Percentiles rank a stretch among this genome's conserved stretches.
Evolutionary conservation across 1,140 invertebrate species (phyloP).

Genomic region (Tetranychus urticae): DNA sequence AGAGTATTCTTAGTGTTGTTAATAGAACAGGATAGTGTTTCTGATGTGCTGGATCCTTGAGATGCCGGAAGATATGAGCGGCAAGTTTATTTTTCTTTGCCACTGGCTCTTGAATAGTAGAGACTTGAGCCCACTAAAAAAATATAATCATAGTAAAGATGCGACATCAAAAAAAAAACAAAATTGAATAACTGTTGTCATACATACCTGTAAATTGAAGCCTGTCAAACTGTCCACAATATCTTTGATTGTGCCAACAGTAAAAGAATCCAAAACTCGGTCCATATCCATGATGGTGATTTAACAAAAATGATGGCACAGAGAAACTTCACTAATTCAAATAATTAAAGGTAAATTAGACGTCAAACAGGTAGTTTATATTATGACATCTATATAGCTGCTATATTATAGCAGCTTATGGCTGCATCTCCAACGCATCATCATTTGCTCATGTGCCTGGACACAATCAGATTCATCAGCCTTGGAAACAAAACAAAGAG

Average conservation of each 20-base stretch:
- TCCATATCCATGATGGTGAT: neutral
- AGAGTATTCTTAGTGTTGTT: constrained; percentile 16
- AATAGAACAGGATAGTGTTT: constrained; percentile 8
- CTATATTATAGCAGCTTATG: too few relatives aligned
- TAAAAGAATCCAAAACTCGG: neutral
- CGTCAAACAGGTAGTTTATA: too few relatives aligned
- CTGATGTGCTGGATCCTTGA: neutral
- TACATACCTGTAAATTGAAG: neutral
- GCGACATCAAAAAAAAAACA: neutral
- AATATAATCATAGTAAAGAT: neutral
- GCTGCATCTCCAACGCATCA: too few relatives aligned
- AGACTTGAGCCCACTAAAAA: neutral
- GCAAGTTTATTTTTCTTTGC: constrained; percentile 1
- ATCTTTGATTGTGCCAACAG: neutral
- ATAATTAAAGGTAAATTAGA: too few relatives aligned
- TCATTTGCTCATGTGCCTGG: too few relatives aligned
- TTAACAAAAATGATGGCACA: too few relatives aligned
- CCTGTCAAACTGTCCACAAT: neutral
- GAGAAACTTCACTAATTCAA: too few relatives aligned
- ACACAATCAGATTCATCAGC: too few relatives aligned
- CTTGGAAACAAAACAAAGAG: too few relatives aligned
- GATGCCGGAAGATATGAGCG: neutral
- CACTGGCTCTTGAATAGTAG: neutral
- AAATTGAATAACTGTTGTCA: neutral
- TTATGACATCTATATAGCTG: too few relatives aligned